Evolutionary conservation across 2,797 vertebrate species (phyloP).

Genomic region (Sparus aurata): DNA sequence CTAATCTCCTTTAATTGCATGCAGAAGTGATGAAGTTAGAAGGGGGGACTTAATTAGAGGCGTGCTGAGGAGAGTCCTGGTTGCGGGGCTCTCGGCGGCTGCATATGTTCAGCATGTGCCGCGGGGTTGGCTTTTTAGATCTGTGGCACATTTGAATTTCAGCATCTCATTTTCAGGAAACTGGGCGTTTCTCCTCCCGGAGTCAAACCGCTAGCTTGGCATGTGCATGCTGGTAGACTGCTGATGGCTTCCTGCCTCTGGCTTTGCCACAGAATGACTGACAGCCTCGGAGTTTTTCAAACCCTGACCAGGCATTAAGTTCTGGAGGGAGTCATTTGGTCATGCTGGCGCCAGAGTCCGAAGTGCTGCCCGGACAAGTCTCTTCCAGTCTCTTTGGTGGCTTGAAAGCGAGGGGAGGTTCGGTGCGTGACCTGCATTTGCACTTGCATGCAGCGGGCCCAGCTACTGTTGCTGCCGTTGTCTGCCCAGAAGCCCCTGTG

Average conservation of each 20-base stretch:
- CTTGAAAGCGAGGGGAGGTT: conserved; percentile 86
- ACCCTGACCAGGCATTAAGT: conserved; percentile 83
- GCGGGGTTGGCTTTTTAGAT: conserved; percentile 65
- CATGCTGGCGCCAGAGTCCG: conserved; percentile 81
- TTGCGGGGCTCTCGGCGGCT: conserved; percentile 62
- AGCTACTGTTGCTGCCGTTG: conserved; percentile 86
- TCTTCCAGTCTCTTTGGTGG: conserved; percentile 83
- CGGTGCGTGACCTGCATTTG: conserved; percentile 88
- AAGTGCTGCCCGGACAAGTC: conserved; percentile 84
- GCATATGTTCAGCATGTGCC: conserved; percentile 82
- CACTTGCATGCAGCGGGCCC: conserved; percentile 85
- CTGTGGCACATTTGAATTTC: conserved; percentile 77
- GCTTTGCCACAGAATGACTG: conserved; percentile 81
- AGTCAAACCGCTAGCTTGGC: conserved; percentile 82
- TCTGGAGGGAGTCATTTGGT: conserved; percentile 82
- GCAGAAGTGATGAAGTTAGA: conserved; percentile 81
- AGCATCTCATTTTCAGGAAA: conserved; percentile 81
- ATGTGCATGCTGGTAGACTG: conserved; percentile 64
- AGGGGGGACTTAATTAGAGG: conserved; percentile 84
- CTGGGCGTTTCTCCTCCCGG: conserved; percentile 76
- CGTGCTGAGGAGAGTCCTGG: conserved; percentile 73
- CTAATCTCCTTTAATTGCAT: conserved; percentile 84
- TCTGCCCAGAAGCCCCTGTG: conserved; percentile 80
- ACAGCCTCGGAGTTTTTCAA: conserved; percentile 74
- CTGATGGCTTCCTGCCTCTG: conserved; percentile 82